Conservation (phyloP, 2,113 vertebrate genomes). For the Eretmochelys imbricata region DNA sequence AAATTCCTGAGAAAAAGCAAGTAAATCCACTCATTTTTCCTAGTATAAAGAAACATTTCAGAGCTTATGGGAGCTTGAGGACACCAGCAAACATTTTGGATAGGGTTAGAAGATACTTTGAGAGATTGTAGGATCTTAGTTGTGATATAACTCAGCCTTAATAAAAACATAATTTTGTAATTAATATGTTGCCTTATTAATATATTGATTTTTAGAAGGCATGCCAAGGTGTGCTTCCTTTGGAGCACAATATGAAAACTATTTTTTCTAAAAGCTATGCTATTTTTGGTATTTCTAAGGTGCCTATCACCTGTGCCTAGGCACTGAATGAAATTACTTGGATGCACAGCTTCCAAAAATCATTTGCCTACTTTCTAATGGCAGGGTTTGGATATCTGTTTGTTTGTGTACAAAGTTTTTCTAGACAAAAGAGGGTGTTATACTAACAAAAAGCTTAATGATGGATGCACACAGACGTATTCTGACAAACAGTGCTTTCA, state of each 20-base stretch:
- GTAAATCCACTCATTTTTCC: not conserved
- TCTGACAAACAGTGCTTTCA: not conserved
- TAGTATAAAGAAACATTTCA: not conserved
- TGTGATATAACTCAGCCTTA: not conserved
- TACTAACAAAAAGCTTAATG: not conserved
- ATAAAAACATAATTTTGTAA: not conserved
- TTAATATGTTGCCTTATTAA: not conserved
- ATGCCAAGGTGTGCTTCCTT: not conserved
- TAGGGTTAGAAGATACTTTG: not conserved
- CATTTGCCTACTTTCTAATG: not conserved
- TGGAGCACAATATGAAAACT: not conserved
- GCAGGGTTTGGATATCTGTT: fast-evolving
- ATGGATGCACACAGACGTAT: not conserved
- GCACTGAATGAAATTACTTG: fast-evolving
- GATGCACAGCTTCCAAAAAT: not conserved
- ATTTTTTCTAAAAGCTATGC: not conserved
- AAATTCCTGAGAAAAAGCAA: not conserved
- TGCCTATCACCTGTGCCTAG: not conserved
- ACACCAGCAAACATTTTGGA: not conserved
- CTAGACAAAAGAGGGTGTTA: not conserved
- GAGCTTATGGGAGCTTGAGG: not conserved
- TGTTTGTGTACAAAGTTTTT: not conserved
- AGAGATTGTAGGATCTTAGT: not conserved
- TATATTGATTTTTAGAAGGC: not conserved
- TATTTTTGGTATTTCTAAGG: not conserved